Evolutionary conservation across 1,140 invertebrate genomes (phyloP).

Genomic region (Papilio glaucus): DNA sequence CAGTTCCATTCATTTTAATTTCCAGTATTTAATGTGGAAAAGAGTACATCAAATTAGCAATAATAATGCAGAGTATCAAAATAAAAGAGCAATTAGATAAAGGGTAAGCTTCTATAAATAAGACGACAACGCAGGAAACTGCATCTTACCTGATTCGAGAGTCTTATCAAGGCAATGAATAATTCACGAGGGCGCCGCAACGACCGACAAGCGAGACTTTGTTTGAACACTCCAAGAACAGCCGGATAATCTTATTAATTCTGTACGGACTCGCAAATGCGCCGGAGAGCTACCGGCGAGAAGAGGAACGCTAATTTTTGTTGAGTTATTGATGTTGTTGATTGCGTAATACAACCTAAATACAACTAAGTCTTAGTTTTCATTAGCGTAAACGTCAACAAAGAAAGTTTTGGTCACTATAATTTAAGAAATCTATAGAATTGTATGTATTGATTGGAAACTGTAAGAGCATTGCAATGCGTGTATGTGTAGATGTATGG

Average conservation of each 20-base stretch:
- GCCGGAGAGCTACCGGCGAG: conserved; percentile 43
- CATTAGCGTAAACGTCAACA: background rate
- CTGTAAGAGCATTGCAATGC: no score
- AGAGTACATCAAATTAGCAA: no score
- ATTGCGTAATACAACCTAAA: conserved; percentile 30
- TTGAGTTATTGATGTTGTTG: conserved; percentile 29
- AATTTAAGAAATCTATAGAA: background rate
- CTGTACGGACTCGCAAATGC: conserved; percentile 40
- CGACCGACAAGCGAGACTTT: conserved; percentile 33
- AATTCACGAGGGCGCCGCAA: conserved; percentile 43
- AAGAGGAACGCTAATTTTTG: conserved; percentile 34
- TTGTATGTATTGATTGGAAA: no score
- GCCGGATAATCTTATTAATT: conserved; percentile 51
- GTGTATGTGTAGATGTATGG: no score
- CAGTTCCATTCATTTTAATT: background rate
- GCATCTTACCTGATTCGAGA: conserved; percentile 45
- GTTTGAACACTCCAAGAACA: conserved; percentile 34
- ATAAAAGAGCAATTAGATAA: conserved; percentile 13
- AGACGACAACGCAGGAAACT: conserved; percentile 3
- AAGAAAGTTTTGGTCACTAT: conserved; percentile 4
- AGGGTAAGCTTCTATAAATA: conserved; percentile 13
- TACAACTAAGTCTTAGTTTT: background rate
- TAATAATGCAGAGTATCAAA: background rate
- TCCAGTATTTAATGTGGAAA: background rate
- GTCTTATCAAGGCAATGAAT: conserved; percentile 48